Percentiles rank a stretch among this genome's conserved stretches.
Evolutionary conservation across 2,797 vertebrate species (phyloP).

Genomic region (Novumbra hubbsi): DNA sequence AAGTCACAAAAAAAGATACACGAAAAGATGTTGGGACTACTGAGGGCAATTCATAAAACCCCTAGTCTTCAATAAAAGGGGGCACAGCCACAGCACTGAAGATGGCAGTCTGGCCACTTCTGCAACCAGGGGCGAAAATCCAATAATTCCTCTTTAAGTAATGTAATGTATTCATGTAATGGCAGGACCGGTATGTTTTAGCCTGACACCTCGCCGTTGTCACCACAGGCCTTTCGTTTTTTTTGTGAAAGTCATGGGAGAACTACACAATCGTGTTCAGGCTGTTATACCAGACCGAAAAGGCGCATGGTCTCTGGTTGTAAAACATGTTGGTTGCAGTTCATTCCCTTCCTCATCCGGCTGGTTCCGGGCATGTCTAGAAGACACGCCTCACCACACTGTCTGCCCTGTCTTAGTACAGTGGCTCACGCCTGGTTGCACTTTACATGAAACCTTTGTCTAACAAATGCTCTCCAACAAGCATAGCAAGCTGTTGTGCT

Average conservation of each 20-base stretch:
- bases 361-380: constrained; percentile 36
- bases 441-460: constrained; percentile 55
- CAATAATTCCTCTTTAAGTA: neutral
- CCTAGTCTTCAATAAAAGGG: neutral
- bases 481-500: constrained; percentile 7
- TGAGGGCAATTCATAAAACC: no score
- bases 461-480: constrained; percentile 54
- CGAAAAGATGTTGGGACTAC: no score
- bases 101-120: no score
- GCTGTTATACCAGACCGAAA: constrained; percentile 24
- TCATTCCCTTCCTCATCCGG: neutral
- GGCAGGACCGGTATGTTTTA: neutral
- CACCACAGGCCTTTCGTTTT: neutral
- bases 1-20: neutral
- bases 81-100: neutral
- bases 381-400: constrained; percentile 39
- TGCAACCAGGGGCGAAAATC: no score
- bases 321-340: neutral
- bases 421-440: constrained; percentile 45
- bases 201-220: neutral
- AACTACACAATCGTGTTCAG: constrained; percentile 34
- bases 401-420: constrained; percentile 43
- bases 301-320: constrained; percentile 38
- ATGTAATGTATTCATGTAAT: neutral
- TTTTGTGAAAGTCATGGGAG: neutral